Evolutionary conservation across 2,888 invertebrate genomes (phyloP), one percentile per base, ranked within the genome.

Genomic region (Alentia gelatinosa): DNA sequence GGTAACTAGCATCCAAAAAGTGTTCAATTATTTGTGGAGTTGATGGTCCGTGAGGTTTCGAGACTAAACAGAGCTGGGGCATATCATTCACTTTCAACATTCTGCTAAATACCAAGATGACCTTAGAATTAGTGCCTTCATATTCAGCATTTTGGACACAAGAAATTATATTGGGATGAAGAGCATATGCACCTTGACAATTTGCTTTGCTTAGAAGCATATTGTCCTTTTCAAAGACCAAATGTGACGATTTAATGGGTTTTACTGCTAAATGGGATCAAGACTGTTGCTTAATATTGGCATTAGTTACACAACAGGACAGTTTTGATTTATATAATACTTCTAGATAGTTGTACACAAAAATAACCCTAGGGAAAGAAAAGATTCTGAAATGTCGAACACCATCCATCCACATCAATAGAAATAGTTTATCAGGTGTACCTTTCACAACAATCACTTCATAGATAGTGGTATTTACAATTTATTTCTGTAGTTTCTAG

Each of bases 401-500:
- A 79, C 39, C 39, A 23, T 79, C 79, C 79, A 35, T 79, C 37
- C 79, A 79, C 79, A 39, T 79, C 7, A 5, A 47, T 86, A 86
- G 47, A 86, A 47, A 47, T 86, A 86, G n/a, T 26, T 86, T 47
- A 33, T 37, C 39, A 42, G 42, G 47, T 47, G 86, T 1, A 86
- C 86, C 86, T 26, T 86, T 47, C 86, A 86, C 86, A 86, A 86
- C 86, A 86, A 63, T 79, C 79, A 74, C 74, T 79, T 79, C 12
- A 79, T 39, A 79, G 63, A n/a, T 12, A 35, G 15, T 33, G 7
- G 15, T 37, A 79, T 79, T 79, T 35, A 79, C 39, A 79, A 23
- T 5, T 63, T 63, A n/a, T 63, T n/a, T n/a, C n/a, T n/a, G n/a
- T n/a, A n/a, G n/a, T n/a, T n/a, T n/a, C n/a, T n/a, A n/a, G n/a